These are phyloP conservation scores for Cettia cetti DNA, from an alignment of 2,113 vertebrate species.

Conservation along the genomic window DNA sequence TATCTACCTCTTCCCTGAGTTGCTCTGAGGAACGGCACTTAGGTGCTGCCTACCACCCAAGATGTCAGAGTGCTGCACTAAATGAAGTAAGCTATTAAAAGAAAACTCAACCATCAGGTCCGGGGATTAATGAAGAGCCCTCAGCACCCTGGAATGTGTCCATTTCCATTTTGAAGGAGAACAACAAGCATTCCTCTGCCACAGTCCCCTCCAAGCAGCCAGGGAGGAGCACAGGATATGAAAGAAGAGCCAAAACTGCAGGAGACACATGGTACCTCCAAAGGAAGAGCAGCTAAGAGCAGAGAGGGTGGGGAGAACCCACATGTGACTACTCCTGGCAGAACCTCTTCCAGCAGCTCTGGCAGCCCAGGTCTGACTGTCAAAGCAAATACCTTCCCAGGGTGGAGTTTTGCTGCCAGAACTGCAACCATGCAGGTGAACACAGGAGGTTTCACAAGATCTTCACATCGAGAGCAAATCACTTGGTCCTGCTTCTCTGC, in stretches of 20 bases:
- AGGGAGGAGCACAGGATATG: neutral
- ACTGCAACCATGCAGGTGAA: neutral
- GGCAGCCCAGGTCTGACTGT: neutral
- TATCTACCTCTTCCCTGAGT: rapidly evolving
- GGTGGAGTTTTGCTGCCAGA: neutral
- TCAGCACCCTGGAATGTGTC: neutral
- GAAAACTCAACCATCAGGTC: neutral
- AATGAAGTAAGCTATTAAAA: neutral
- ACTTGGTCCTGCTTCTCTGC: neutral
- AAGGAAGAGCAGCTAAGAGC: neutral
- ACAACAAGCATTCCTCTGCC: neutral
- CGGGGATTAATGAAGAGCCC: neutral
- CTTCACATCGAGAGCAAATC: neutral
- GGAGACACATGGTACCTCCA: neutral
- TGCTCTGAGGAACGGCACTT: neutral
- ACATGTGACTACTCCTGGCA: neutral
- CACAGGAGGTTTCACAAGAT: neutral
- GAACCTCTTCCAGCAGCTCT: neutral
- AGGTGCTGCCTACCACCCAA: neutral
- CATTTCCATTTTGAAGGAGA: neutral
- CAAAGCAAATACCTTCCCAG: neutral
- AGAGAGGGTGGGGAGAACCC: neutral
- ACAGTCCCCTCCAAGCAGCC: neutral
- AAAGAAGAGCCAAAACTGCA: neutral
- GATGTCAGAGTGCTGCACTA: neutral